Base-by-base conservation (phyloP, 2,888 invertebrate genomes). In the Camptogramma bilineatum region DNA sequence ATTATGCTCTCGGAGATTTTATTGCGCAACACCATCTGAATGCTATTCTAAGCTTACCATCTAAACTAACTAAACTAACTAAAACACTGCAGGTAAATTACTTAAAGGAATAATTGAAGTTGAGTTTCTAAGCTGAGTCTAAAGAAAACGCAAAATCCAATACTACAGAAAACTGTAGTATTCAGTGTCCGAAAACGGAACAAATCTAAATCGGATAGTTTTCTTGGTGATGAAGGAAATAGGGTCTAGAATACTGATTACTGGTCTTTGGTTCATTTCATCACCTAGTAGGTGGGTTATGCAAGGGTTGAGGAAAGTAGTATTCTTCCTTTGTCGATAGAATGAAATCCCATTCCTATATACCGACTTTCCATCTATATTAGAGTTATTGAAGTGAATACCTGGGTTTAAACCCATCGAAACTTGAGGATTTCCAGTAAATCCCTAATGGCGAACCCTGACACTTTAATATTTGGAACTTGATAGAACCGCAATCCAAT, bases 1-100 rank as follows among this genome's bases (percentile, higher is more conserved):
- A 62, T 62, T 52, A 62, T 28, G 39, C 13, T 39, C 13, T 52
- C 34, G 48, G 44, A 46, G 19, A 19, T 57, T 62, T 52, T 42
- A 56, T 10, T 18, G 28, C 19, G 31, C 8, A 31, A 31, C 31
- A 31, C 2, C 31, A 31, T 28, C 5, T 5, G 34, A 34, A 34
- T 13, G 13, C 13, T 28, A 28, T 28, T 28, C 21, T 28, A 7
- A 28, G 4, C 28, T 2, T 28, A 28, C 28, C 28, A 4, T 28
- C 8, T 28, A 28, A 8, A 28, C 8, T 4, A 8, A 13, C 34
- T 4, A 39, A 39, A 39, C 34, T 13, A 39, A 39, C 13, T 13
- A 39, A 39, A 39, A 13, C 34, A 39, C 13, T 28, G 28, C 34
- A 39, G 34, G 34, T 39, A 13, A 39, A 34, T 34, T 10, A 7